Evolutionary conservation across 2,797 vertebrate species (phyloP).

Genomic region (Chiroxiphia lanceolata): DNA sequence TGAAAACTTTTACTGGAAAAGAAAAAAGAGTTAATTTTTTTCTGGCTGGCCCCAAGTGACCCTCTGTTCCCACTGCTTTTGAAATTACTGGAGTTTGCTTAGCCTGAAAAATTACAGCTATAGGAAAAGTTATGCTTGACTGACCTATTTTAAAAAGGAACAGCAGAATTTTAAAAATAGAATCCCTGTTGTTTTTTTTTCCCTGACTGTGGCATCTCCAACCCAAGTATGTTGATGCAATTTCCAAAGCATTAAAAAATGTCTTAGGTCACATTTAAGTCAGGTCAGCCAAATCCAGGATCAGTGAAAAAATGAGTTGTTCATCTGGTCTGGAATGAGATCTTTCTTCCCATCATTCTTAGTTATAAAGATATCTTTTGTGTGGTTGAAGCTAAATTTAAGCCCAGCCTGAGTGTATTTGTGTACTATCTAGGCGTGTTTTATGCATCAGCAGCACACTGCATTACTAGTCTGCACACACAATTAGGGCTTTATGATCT

Average conservation of each 20-base stretch:
- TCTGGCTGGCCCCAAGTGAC: conserved; percentile 21
- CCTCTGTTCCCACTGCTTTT: conserved; percentile 50
- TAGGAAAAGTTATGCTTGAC: conserved; percentile 39
- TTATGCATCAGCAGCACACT: conserved; percentile 17
- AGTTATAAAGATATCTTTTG: conserved; percentile 54
- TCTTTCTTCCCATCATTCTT: conserved; percentile 55
- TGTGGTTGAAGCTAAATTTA: conserved; percentile 51
- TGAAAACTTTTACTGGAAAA: neutral
- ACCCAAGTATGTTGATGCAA: conserved; percentile 59
- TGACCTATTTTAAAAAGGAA: conserved; percentile 58
- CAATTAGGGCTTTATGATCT: neutral
- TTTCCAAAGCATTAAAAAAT: conserved; percentile 67
- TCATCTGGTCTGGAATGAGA: conserved; percentile 56
- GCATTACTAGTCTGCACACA: neutral
- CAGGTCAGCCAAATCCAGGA: conserved; percentile 62
- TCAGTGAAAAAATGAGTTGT: conserved; percentile 60
- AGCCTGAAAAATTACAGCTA: conserved; percentile 51
- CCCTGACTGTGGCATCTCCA: conserved; percentile 17
- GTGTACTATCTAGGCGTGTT: neutral
- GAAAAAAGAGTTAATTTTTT: conserved; percentile 7
- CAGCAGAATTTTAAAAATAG: conserved; percentile 62
- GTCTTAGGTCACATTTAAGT: conserved; percentile 64
- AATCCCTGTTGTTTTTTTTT: neutral
- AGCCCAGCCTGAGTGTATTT: conserved; percentile 17
- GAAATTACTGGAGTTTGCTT: conserved; percentile 52